phyloP scores from a whole-genome alignment of 2,888 invertebrate species.

The Drosophila basisetae region DNA sequence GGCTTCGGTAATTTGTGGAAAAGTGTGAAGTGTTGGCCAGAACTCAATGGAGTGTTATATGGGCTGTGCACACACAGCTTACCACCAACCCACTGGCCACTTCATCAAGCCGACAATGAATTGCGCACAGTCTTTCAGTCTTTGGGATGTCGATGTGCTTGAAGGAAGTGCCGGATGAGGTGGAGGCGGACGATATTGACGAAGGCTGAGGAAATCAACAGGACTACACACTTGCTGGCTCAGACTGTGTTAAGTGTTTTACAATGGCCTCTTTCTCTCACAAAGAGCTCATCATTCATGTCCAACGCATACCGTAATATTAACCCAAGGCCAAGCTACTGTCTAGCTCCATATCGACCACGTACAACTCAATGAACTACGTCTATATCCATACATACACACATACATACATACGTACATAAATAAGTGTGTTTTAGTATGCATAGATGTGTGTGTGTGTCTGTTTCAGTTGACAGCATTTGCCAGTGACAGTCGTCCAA shows the following conservation, averaged over 20 bases:
- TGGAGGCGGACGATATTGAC: background rate
- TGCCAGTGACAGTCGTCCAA: constrained; percentile 56
- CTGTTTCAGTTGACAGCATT: constrained; percentile 46
- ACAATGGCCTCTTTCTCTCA: constrained; percentile 62
- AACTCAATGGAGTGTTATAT: constrained; percentile 75
- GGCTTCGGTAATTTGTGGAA: constrained; percentile 71
- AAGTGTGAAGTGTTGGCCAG: constrained; percentile 76
- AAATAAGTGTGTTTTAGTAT: constrained; percentile 1
- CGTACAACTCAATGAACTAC: constrained; percentile 43
- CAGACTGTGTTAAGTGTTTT: constrained; percentile 66
- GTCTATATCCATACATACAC: background rate
- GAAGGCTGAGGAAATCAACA: constrained; percentile 23
- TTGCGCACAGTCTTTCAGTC: constrained; percentile 62
- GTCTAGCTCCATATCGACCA: constrained; percentile 41
- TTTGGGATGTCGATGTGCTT: constrained; percentile 40
- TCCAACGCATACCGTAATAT: constrained; percentile 72
- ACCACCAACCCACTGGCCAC: constrained; percentile 48
- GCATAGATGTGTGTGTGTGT: constrained; percentile 9
- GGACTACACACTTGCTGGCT: constrained; percentile 15
- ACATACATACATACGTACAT: constrained; percentile 9
- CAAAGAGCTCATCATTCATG: constrained; percentile 77
- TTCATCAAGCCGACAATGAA: constrained; percentile 68
- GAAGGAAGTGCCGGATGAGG: constrained; percentile 5
- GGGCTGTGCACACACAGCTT: constrained; percentile 65
- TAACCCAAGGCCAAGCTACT: constrained; percentile 64